A percentile compares a stretch with the other conserved stretches of the same genome.
phyloP scores from a whole-genome alignment of 2,888 invertebrate genomes.

The Elysia crispata region DNA sequence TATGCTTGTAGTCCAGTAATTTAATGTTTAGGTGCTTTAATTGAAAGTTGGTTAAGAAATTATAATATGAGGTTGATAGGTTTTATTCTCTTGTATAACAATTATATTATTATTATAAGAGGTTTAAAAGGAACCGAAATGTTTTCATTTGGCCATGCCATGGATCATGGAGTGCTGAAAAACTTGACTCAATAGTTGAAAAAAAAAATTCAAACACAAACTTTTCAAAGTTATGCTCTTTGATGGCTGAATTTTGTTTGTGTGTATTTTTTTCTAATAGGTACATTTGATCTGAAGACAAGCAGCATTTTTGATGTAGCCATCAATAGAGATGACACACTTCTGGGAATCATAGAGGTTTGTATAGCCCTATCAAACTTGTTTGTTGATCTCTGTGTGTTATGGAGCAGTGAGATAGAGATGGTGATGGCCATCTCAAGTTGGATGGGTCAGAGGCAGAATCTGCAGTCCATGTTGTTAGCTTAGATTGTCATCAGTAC shows the following conservation, averaged over 20 bases:
- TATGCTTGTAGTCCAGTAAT: not conserved
- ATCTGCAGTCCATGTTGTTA: slow-evolving; percentile 3
- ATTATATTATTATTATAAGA: too few species aligned
- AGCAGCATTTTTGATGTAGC: slow-evolving; percentile 91
- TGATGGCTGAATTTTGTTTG: not conserved
- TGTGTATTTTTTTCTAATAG: slow-evolving; percentile 77
- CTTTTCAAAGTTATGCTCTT: too few species aligned
- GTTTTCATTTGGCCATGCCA: too few species aligned
- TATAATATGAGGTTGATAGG: too few species aligned
- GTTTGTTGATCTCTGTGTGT: not conserved
- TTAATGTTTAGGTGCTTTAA: too few species aligned
- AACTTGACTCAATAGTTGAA: too few species aligned
- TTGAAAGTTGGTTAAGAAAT: too few species aligned
- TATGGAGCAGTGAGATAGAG: not conserved
- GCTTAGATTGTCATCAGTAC: too few species aligned
- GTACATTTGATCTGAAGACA: slow-evolving; percentile 92
- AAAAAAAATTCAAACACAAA: too few species aligned
- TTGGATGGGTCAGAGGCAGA: not conserved
- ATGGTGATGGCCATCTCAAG: not conserved
- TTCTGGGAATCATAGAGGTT: slow-evolving; percentile 91
- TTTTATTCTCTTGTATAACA: too few species aligned
- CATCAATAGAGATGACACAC: slow-evolving; percentile 89
- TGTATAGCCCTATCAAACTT: slow-evolving; percentile 19
- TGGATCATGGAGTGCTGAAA: too few species aligned
- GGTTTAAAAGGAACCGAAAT: too few species aligned